Conservation (phyloP, 2,797 vertebrate genomes). For the Tragelaphus oryx region DNA sequence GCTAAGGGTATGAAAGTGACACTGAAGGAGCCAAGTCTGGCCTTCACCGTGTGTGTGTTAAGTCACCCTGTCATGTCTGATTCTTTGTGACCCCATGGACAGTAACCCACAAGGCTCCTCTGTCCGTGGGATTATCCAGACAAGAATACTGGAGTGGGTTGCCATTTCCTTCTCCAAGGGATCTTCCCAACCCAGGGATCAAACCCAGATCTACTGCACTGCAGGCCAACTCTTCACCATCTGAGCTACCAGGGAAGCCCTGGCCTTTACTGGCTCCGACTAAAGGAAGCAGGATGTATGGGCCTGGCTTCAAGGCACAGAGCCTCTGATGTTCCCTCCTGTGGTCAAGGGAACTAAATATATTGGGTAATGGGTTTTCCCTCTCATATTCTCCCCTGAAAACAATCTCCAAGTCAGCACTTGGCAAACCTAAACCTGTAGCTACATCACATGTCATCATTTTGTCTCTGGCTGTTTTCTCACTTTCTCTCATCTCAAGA, state of each 20-base stretch:
- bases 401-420: background rate
- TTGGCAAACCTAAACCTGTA: background rate
- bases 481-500: background rate
- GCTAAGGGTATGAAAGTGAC: too few species aligned
- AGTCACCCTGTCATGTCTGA: background rate
- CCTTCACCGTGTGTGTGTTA: too few species aligned
- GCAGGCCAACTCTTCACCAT: background rate
- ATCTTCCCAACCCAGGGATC: background rate
- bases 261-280: background rate
- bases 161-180: background rate
- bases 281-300: background rate
- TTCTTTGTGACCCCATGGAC: background rate
- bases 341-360: constrained; percentile 1
- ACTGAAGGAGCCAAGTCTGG: too few species aligned
- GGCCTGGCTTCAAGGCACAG: background rate
- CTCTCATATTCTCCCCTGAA: constrained; percentile 16
- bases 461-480: constrained; percentile 3
- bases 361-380: background rate
- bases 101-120: background rate
- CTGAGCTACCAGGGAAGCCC: background rate
- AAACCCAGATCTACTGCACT: background rate
- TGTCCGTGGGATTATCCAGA: background rate
- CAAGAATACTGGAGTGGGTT: background rate
- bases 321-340: background rate
- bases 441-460: background rate